phyloP scores from a whole-genome alignment of 1,140 invertebrate genomes.

The Planococcus citri region DNA sequence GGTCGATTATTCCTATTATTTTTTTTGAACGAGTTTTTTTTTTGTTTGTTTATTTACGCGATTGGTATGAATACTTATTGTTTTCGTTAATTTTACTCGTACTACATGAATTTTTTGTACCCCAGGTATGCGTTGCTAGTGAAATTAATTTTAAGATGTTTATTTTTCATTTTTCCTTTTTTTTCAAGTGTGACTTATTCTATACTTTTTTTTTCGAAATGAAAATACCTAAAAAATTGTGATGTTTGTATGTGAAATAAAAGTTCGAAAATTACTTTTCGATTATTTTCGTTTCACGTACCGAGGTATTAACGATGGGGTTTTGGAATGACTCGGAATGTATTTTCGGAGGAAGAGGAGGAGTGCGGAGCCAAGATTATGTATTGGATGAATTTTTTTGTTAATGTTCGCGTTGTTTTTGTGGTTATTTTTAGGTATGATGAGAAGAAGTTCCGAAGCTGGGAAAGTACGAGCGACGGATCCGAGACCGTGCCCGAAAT shows the following conservation, averaged over 20 bases:
- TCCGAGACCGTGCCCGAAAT: slow-evolving; percentile 79
- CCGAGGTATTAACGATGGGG: not conserved
- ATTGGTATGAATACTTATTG: not conserved
- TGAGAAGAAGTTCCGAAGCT: slow-evolving; percentile 52
- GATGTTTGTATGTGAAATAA: not conserved
- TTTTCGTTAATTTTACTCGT: not conserved
- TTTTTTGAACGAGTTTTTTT: not conserved
- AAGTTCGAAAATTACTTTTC: not conserved
- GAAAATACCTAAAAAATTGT: not conserved
- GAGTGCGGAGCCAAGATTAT: not conserved
- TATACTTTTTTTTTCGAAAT: not conserved
- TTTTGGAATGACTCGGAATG: not conserved
- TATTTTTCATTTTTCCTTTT: too few relatives aligned
- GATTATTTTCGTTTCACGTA: not conserved
- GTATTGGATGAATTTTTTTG: not conserved
- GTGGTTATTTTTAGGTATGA: not conserved
- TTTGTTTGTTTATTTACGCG: not conserved
- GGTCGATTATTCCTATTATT: too few relatives aligned
- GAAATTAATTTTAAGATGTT: not conserved
- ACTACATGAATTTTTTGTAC: not conserved
- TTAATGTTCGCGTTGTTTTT: too few relatives aligned
- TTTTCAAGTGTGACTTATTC: too few relatives aligned
- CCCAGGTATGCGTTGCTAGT: not conserved
- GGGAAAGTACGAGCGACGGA: slow-evolving; percentile 76
- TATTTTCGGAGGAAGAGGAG: not conserved